A percentile compares a stretch with the other conserved stretches of the same genome.
phyloP scores from a whole-genome alignment of 1,140 invertebrate genomes.

The Pemphigus obesinymphae region DNA sequence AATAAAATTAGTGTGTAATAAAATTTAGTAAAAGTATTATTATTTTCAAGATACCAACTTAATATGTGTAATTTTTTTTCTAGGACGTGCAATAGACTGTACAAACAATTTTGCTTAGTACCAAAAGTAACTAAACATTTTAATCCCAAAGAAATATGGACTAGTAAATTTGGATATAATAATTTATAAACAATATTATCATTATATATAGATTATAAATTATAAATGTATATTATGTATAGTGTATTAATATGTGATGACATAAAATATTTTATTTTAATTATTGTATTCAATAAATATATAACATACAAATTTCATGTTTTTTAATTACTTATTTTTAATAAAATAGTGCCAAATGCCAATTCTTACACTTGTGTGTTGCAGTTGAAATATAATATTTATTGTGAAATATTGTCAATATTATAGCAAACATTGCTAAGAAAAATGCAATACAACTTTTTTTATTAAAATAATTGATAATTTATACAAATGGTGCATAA shows the following conservation, averaged over 20 bases:
- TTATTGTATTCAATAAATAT: not conserved
- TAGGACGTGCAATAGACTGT: not conserved
- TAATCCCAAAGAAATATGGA: constrained; percentile 15
- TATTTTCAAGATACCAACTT: no score
- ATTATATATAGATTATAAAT: no score
- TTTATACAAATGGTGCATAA: no score
- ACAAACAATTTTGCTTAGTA: constrained; percentile 8
- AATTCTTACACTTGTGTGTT: no score
- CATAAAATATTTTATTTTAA: not conserved
- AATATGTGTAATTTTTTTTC: not conserved
- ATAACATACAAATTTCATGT: not conserved
- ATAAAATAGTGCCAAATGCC: no score
- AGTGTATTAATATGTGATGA: not conserved
- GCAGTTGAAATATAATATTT: no score
- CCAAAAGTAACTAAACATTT: not conserved
- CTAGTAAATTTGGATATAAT: not conserved
- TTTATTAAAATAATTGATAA: no score
- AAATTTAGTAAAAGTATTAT: no score
- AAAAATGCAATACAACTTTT: no score
- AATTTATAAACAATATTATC: not conserved
- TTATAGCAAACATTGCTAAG: no score
- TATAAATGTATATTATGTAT: not conserved
- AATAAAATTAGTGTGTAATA: no score
- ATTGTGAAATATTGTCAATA: no score
- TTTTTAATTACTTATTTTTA: not conserved